A percentile compares a stretch with the other conserved stretches of the same genome.
Evolutionary conservation across 2,888 invertebrate genomes (phyloP).

Genomic region (Agelastica alni): DNA sequence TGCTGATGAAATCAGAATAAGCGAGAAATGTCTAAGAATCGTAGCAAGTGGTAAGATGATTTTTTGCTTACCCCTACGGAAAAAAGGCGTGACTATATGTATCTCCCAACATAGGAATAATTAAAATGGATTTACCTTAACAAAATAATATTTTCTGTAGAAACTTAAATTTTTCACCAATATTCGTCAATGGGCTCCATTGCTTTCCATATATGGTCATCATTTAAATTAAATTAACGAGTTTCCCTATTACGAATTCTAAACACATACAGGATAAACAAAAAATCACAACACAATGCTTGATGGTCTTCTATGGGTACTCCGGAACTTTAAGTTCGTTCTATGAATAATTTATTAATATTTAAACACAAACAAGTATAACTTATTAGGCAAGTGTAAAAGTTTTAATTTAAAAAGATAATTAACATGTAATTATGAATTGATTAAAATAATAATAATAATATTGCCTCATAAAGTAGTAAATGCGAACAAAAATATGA

Average conservation of each 20-base stretch:
- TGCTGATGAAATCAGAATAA: too few species aligned
- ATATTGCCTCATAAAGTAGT: too few species aligned
- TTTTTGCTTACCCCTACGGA: too few species aligned
- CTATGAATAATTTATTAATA: constrained; percentile 1
- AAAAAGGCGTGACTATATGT: too few species aligned
- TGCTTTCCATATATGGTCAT: constrained; percentile 13
- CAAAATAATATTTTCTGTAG: constrained; percentile 17
- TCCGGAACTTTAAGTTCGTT: neutral
- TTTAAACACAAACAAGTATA: neutral
- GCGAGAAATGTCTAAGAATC: too few species aligned
- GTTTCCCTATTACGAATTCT: neutral
- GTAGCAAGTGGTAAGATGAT: too few species aligned
- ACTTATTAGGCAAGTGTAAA: too few species aligned
- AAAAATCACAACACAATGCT: constrained; percentile 1
- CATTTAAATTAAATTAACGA: constrained; percentile 1
- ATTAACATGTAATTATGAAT: too few species aligned
- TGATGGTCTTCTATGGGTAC: neutral
- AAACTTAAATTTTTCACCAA: constrained; percentile 13
- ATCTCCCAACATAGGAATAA: too few species aligned
- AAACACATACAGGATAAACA: neutral
- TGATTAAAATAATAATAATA: too few species aligned
- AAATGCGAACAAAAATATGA: too few species aligned
- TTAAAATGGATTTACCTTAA: constrained; percentile 13
- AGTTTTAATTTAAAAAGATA: too few species aligned
- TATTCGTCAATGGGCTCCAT: neutral